These are phyloP conservation scores for Notothenia coriiceps DNA, from an alignment of 2,113 vertebrate species.

Conservation along the genomic window DNA sequence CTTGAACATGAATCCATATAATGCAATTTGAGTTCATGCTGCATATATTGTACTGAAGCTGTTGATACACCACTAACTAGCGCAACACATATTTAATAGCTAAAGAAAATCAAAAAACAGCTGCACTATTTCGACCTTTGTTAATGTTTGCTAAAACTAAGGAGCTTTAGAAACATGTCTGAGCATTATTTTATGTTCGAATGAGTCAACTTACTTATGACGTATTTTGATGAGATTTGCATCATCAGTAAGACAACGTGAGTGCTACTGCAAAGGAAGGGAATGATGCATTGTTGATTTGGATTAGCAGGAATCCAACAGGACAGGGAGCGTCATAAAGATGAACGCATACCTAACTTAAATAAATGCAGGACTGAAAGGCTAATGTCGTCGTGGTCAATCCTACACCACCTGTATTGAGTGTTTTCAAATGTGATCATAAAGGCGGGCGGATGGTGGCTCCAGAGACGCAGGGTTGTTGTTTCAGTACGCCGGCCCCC, in stretches of 20 bases:
- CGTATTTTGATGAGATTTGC: no score
- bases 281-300: not conserved
- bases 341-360: not conserved
- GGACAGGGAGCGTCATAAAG: not conserved
- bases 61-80: not conserved
- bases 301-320: no score
- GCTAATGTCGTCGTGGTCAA: not conserved
- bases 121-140: not conserved
- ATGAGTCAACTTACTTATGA: no score
- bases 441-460: constrained; percentile 28
- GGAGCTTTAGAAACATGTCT: not conserved
- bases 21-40: not conserved
- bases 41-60: not conserved
- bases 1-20: not conserved
- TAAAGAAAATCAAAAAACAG: not conserved
- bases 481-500: constrained; percentile 38
- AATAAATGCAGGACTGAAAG: not conserved
- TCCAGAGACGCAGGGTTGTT: constrained; percentile 31
- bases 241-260: no score
- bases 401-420: not conserved
- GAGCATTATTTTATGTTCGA: no score
- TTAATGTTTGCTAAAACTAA: not conserved
- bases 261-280: no score
- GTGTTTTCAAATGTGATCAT: constrained; percentile 10
- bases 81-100: not conserved